A percentile compares a stretch with the other conserved stretches of the same genome.
These are phyloP conservation scores for Folsomia candida DNA, from an alignment of 2,888 invertebrate species.

Conservation along the genomic window DNA sequence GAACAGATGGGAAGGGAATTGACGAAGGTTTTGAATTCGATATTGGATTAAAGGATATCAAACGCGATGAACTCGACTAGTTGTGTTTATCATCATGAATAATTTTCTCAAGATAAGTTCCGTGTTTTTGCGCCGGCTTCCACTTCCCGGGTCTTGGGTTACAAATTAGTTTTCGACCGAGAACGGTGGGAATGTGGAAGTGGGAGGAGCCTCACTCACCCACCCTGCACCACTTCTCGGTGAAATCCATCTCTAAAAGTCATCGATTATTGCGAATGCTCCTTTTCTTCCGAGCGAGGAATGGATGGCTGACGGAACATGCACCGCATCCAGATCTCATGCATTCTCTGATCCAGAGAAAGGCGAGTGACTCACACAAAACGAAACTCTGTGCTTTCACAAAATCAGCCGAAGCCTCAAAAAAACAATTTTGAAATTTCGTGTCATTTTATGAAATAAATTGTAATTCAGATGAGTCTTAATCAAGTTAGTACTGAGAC, in stretches of 20 bases:
- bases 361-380: not conserved
- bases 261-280: not conserved
- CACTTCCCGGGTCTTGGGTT: not conserved
- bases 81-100: constrained; percentile 6
- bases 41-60: constrained; percentile 20
- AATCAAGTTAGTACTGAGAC: too few species aligned
- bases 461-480: too few species aligned
- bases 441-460: too few species aligned
- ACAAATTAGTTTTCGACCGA: not conserved
- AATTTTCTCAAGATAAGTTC: constrained; percentile 14
- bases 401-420: too few species aligned
- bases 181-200: not conserved
- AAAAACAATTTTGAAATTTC: too few species aligned
- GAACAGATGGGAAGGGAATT: constrained; percentile 23
- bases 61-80: constrained; percentile 10
- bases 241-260: not conserved
- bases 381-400: not conserved
- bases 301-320: not conserved
- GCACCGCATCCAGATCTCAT: too few species aligned
- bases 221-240: not conserved
- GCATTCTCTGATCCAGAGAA: not conserved
- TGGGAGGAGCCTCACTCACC: not conserved
- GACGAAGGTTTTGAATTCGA: constrained; percentile 15
- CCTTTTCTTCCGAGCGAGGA: not conserved
- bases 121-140: not conserved